Evolutionary conservation across 2,797 vertebrate genomes (phyloP).

Genomic region (Premnoplex brunnescens): DNA sequence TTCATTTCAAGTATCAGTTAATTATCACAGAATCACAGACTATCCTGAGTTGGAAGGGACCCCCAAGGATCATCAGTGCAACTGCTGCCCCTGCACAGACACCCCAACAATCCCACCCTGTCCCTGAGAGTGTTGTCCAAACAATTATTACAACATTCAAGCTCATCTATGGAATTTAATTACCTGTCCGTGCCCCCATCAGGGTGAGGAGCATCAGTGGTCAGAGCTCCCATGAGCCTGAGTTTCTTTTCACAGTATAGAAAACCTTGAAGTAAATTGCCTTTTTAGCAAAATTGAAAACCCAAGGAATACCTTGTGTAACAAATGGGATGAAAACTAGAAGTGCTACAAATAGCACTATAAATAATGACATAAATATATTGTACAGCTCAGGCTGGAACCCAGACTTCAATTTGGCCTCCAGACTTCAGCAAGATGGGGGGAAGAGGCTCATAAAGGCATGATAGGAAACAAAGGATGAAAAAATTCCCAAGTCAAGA

Average conservation of each 20-base stretch:
- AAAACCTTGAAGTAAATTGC: not conserved
- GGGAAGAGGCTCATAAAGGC: not conserved
- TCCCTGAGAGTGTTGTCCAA: not conserved
- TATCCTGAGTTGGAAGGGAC: not conserved
- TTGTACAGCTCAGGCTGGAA: not conserved
- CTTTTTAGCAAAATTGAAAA: not conserved
- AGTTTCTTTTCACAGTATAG: not conserved
- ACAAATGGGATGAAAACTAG: not conserved
- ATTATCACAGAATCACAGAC: not conserved
- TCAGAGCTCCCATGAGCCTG: not conserved
- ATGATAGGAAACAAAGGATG: not conserved
- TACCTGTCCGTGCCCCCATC: accelerated
- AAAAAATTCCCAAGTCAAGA: not conserved
- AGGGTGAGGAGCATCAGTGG: accelerated
- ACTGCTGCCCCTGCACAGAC: not conserved
- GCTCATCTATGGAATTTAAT: not conserved
- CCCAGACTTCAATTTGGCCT: not conserved
- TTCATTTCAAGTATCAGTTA: not conserved
- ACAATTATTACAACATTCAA: not conserved
- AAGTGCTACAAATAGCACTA: not conserved
- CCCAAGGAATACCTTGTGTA: accelerated
- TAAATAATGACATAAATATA: not conserved
- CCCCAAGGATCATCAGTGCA: accelerated
- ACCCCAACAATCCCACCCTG: not conserved
- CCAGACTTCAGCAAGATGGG: not conserved